These are phyloP conservation scores for Microtus montanus DNA, from an alignment of 2,113 vertebrate species.

Conservation along the genomic window DNA sequence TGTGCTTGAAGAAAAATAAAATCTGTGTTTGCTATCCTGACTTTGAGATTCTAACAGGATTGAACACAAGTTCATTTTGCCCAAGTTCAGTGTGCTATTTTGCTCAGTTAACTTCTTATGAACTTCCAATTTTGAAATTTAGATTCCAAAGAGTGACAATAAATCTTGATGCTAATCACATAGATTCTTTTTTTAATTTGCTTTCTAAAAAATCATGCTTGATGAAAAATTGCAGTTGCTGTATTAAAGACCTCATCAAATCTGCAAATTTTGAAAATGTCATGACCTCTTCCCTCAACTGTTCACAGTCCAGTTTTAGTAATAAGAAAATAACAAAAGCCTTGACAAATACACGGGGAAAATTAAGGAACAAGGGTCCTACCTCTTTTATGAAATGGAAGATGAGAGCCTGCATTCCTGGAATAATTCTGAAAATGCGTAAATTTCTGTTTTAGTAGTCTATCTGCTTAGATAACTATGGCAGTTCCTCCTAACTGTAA, in stretches of 20 bases:
- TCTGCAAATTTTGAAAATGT: not conserved
- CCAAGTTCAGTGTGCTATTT: not conserved
- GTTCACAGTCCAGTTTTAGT: not conserved
- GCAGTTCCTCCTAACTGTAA: not conserved
- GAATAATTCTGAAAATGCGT: not conserved
- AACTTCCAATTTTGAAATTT: not conserved
- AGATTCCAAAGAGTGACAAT: not conserved
- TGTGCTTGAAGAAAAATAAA: slow-evolving; percentile 55
- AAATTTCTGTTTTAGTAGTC: not conserved
- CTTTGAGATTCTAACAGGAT: slow-evolving; percentile 13
- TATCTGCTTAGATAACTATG: not conserved
- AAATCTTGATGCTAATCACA: not conserved
- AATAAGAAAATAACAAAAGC: not conserved
- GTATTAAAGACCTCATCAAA: not conserved
- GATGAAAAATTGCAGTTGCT: not conserved
- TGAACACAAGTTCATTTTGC: not conserved
- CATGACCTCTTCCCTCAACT: not conserved
- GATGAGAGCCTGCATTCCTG: not conserved
- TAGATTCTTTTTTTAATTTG: not conserved
- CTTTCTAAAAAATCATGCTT: not conserved
- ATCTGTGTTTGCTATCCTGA: slow-evolving; percentile 34
- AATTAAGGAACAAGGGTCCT: not conserved
- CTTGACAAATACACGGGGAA: not conserved
- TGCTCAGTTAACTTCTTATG: not conserved
- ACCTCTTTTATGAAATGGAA: not conserved